A percentile compares a stretch with the other conserved stretches of the same genome.
These are phyloP conservation scores for Gobiocypris rarus DNA, from an alignment of 2,113 vertebrate species.

Conservation along the genomic window DNA sequence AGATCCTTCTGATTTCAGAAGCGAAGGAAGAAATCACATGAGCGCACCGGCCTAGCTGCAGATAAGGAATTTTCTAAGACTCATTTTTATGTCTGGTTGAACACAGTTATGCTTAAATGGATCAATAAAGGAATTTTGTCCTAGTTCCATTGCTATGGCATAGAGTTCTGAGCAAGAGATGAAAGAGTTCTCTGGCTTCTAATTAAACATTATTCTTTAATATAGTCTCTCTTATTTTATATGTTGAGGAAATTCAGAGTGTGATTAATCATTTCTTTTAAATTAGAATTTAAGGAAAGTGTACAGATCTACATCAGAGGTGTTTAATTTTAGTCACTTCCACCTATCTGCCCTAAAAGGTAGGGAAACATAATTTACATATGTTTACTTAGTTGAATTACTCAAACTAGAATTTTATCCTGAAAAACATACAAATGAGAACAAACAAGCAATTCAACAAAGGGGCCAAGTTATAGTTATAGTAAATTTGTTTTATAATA, in stretches of 20 bases:
- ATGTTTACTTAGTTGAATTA: neutral
- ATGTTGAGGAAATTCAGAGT: slow-evolving; percentile 57
- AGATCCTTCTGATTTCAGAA: slow-evolving; percentile 33
- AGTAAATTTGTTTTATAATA: too few relatives aligned
- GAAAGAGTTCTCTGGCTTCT: slow-evolving; percentile 74
- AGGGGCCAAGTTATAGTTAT: neutral
- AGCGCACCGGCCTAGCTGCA: slow-evolving; percentile 56
- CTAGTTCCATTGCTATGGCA: slow-evolving; percentile 62
- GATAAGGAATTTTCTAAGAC: slow-evolving; percentile 70
- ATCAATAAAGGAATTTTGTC: slow-evolving; percentile 75
- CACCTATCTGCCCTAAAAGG: neutral
- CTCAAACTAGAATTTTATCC: neutral
- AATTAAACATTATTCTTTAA: slow-evolving; percentile 75
- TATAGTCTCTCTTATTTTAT: slow-evolving; percentile 61
- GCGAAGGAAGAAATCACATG: slow-evolving; percentile 7
- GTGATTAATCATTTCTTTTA: slow-evolving; percentile 10
- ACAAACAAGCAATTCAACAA: neutral
- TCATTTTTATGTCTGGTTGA: slow-evolving; percentile 72
- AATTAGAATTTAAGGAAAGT: slow-evolving; percentile 54
- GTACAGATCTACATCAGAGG: slow-evolving; percentile 49
- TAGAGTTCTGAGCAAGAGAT: slow-evolving; percentile 64
- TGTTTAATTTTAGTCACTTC: neutral
- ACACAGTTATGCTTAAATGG: slow-evolving; percentile 61
- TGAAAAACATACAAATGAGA: neutral
- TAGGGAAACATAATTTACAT: neutral